Base-by-base conservation (phyloP, 1,140 invertebrate genomes). In the Ceratina calcarata region DNA sequence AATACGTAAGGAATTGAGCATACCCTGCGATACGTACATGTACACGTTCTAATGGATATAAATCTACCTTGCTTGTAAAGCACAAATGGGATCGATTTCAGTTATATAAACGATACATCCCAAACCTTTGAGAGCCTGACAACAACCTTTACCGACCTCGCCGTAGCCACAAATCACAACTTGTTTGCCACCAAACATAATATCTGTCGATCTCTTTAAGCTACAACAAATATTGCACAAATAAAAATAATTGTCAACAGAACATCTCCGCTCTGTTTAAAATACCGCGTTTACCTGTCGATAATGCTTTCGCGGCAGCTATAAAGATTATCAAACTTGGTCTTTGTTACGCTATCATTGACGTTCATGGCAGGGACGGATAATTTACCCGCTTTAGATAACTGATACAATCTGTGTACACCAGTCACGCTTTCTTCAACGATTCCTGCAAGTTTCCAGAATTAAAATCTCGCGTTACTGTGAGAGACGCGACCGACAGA, bases 351-450 rank as follows among this genome's bases (percentile, higher is more conserved):
- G 27, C 98, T 99, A 93, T 99, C 98, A 91, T 99, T 99, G 49
- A 99, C 98, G 93, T 99, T 99, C 98, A 99, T 99, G 2, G 99
- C 98, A 2, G 98, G 98, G n/a, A 99, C 98, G 18, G 96, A 97
- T 57, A 99, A 93, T 93, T 99, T 99, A 69, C 97, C 97, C 32
- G 97, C 96, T 93, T 99, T 99, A 20, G 98, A 98, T 49, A 99
- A 94, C 93, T 99, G 98, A 91, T 99, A 99, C 20, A 99, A 94
- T 84, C 98, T 95, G 93, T 99, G 99, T 22, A 99, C 98, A 60
- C 99, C 98, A 0, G 99, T 99, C 18, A 99, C 98, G 90, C 97
- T 99, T 93, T 99, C 99, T 93, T 99, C 99, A 2, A 99, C 98
- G 90, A 99, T 99, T 79, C 98, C 97, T 97, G 87, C 55, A 91